Evolutionary conservation across 2,888 invertebrate genomes (phyloP).

Genomic region (Folsomia candida): DNA sequence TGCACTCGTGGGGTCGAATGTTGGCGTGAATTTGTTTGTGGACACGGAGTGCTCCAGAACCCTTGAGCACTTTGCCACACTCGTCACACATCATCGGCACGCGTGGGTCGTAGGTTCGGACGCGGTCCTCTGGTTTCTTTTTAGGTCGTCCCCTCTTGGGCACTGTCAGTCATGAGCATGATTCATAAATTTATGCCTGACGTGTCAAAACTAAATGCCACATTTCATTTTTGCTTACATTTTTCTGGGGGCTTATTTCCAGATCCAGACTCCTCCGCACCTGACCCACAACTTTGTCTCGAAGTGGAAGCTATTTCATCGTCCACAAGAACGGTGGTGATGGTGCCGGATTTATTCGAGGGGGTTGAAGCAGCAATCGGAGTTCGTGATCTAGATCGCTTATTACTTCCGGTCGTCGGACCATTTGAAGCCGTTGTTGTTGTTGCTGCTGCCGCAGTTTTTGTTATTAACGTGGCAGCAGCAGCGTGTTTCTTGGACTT

Average conservation of each 20-base stretch:
- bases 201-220: no score
- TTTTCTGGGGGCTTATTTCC: constrained; percentile 30
- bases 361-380: constrained; percentile 21
- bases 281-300: constrained; percentile 14
- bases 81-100: constrained; percentile 45
- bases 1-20: constrained; percentile 40
- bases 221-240: constrained; percentile 30
- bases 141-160: constrained; percentile 45
- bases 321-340: constrained; percentile 12
- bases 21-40: constrained; percentile 42
- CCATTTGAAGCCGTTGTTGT: background rate
- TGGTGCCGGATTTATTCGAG: no score
- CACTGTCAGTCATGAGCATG: constrained; percentile 15
- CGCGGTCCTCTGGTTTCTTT: constrained; percentile 42
- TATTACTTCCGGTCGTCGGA: background rate
- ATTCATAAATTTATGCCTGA: no score
- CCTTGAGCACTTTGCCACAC: constrained; percentile 44
- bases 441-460: background rate
- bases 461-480: background rate
- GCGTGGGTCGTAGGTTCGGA: constrained; percentile 41
- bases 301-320: constrained; percentile 12
- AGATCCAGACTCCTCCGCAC: constrained; percentile 24
- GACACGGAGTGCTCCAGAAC: constrained; percentile 40
- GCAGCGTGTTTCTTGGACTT: constrained; percentile 19
- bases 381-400: constrained; percentile 27